Base-by-base conservation (phyloP, 2,888 invertebrate species). In the Salpingus planirostris region DNA sequence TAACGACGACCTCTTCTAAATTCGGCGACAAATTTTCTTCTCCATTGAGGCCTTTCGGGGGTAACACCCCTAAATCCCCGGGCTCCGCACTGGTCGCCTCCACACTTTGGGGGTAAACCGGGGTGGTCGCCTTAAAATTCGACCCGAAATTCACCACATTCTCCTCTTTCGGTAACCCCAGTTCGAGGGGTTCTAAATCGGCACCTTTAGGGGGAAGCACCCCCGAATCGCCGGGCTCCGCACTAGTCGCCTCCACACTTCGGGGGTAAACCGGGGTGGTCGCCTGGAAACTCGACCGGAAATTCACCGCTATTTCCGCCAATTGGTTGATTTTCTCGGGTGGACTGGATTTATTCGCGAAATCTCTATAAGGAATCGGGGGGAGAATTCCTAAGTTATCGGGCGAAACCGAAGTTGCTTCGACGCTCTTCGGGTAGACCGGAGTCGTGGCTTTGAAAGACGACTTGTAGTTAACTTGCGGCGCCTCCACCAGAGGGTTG, bases 251-350 rank as follows among this genome's bases (percentile, higher is more conserved):
- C 12, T 54, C 54, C 2, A 57, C 57, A n/a, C 40, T 40, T 30
- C 31, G 38, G 4, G 58, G 58, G 38, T 55, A 56, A 13, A 47
- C 50, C 2, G 55, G 55, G 3, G 54, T 53, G 3, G 55, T 55
- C 4, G 52, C 51, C 36, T 49, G n/a, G 18, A 18, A 18, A 49
- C 31, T 49, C 50, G 5, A 52, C 46, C 24, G 12, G 18, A 3
- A 23, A n/a, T 12, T 23, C 5, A 18, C 18, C 8, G 5, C n/a
- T n/a, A n/a, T n/a, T n/a, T n/a, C n/a, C n/a, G n/a, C n/a, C n/a
- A n/a, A n/a, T n/a, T n/a, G n/a, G n/a, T n/a, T n/a, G n/a, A n/a
- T n/a, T n/a, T n/a, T n/a, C n/a, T n/a, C n/a, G n/a, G n/a, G n/a
- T n/a, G n/a, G n/a, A n/a, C n/a, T n/a, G n/a, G n/a, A n/a, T n/a